Evolutionary conservation across 2,113 vertebrate genomes (phyloP), one percentile per base, ranked within the genome.

Genomic region (Corapipo altera): DNA sequence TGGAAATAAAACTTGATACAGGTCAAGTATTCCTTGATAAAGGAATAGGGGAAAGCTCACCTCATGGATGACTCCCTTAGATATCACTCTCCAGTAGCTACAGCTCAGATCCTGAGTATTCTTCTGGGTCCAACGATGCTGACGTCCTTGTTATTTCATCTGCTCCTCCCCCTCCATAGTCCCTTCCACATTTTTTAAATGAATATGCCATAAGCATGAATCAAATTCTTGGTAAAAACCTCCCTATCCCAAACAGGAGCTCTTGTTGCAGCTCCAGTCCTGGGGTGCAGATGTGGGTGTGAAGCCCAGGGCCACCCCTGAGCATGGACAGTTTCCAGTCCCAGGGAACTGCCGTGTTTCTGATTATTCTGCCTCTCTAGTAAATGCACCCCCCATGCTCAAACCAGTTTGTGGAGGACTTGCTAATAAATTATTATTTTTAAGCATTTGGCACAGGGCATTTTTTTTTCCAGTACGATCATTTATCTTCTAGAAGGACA

Each of bases 1-100:
- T 99, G 99, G 99, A 98, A 96, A 44, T 98, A 88, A 91, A 81
- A 57, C 84, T 44, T 73, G 16, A 16, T 24, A 15, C 23, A 23
- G 33, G 5, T n/a, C 44, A 48, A 11, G 44, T 55, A 22, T n/a
- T n/a, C n/a, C n/a, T n/a, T n/a, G n/a, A n/a, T 24, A 9, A 57
- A 49, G 37, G 32, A 70, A 8, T 19, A 64, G 69, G 6, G 37
- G 32, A 41, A 72, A 39, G 37, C 17, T 74, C 67, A 54, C 43
- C 35, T 44, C 15, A 52, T 16, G 32, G 44, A 16, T 58, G 19
- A 46, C 16, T 74, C 22, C 35, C 2, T 46, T 43, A 15, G 28
- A 14, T 39, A 15, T 33, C 32, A 33, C 48, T 21, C 19, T 41
- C 11, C n/a, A 85, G n/a, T 48, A 84, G 49, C 44, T 26, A 7